Conservation (phyloP, 2,797 vertebrate species). For the Iguana delicatissima region DNA sequence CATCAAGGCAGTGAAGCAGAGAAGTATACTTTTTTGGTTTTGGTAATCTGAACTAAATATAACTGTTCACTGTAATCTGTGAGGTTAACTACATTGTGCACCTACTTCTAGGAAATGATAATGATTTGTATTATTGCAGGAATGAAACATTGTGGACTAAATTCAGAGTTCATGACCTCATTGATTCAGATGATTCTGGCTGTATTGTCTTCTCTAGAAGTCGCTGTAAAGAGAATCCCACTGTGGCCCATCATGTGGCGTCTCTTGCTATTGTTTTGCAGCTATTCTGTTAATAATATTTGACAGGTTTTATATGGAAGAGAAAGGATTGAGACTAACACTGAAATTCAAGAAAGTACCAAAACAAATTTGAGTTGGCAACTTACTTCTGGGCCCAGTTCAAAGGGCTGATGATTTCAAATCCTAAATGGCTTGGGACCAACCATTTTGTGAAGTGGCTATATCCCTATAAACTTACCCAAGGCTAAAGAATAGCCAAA, state of each 20-base stretch:
- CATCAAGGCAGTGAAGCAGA: background rate
- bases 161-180: constrained; percentile 62
- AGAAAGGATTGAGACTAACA: background rate
- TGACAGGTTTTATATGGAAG: background rate
- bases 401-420: too few species aligned
- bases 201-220: constrained; percentile 64
- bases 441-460: too few species aligned
- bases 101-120: constrained; percentile 61
- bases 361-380: background rate
- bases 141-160: constrained; percentile 50
- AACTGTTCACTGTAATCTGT: constrained; percentile 68
- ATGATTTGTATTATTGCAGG: constrained; percentile 61
- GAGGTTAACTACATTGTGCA: constrained; percentile 67
- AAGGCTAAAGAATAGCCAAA: too few species aligned
- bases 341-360: background rate
- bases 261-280: background rate
- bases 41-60: constrained; percentile 70
- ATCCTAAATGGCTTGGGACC: too few species aligned
- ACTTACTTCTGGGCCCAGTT: too few species aligned
- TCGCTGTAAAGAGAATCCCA: constrained; percentile 57
- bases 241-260: constrained; percentile 19
- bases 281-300: background rate
- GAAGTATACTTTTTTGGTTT: constrained; percentile 39
- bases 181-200: constrained; percentile 64
- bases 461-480: too few species aligned